Base-by-base conservation (phyloP, 2,797 vertebrate genomes). In the Phalloptychus januarius region DNA sequence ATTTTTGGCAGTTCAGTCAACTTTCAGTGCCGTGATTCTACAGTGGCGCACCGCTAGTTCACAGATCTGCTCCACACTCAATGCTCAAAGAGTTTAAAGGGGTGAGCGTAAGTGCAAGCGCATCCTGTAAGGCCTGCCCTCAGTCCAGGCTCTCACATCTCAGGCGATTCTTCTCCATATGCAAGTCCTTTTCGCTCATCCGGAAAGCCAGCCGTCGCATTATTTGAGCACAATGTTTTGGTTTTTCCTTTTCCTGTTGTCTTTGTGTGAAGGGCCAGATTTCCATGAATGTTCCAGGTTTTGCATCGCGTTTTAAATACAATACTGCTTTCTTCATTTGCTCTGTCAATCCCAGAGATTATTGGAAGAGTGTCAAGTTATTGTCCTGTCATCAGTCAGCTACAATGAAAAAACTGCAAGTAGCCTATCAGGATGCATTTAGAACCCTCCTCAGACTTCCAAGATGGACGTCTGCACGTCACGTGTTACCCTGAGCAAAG, bases 21-120 rank as follows among this genome's bases (percentile, higher is more conserved):
- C 83, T 85, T 90, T 84, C 79, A 83, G 84, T 83, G 84, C 88
- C 81, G 79, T 86, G 89, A 92, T 93, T 88, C 88, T 80, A 86
- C 86, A 74, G 86, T 85, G 83, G 87, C 87, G 87, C 88, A 88
- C 86, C 81, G 75, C 79, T 79, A 72, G 78, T 82, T 88, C 84
- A 58, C 80, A 82, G 84, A 87, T 87, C 70, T 28, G 25, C 87
- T 86, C 71, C 65, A 33, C 54, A 44, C 84, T 89, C 84, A 84
- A 72, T 79, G 88, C 84, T 76, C 6, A 45, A 79, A 79, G 71
- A 88, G 81, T 82, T 75, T 78, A 65, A 77, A 20, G 75, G 31
- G 76, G 72, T 65, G 78, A 81, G 78, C 11, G 7, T 8, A 72
- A 80, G 54, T 67, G 84, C 50, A 73, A 45, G 46, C 0, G 10